phyloP scores from a whole-genome alignment of 2,888 invertebrate genomes.

The Tridacna gigas region DNA sequence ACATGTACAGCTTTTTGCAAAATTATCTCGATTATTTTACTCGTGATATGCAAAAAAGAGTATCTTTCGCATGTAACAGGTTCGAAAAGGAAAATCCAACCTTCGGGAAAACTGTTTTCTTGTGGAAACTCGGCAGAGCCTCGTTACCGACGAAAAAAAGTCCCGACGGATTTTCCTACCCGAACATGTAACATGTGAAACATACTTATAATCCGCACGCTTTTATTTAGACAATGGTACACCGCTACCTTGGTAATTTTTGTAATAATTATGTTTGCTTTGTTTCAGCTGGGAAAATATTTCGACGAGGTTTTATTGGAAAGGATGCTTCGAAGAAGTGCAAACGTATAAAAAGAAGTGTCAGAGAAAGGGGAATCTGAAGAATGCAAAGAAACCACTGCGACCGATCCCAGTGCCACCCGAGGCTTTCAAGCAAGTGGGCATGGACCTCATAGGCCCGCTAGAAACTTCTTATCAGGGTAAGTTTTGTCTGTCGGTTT shows the following conservation, averaged over 20 bases:
- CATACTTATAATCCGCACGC: slow-evolving; percentile 27
- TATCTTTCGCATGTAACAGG: too few relatives aligned
- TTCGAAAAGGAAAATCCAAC: slow-evolving; percentile 15
- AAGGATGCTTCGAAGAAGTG: slow-evolving; percentile 30
- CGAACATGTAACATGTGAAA: slow-evolving; percentile 30
- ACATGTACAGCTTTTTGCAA: slow-evolving; percentile 6
- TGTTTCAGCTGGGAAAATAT: slow-evolving; percentile 31
- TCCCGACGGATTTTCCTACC: slow-evolving; percentile 22
- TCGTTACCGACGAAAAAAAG: slow-evolving; percentile 4
- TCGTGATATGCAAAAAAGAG: slow-evolving; percentile 13
- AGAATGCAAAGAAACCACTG: slow-evolving; percentile 41
- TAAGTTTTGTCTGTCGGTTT: slow-evolving; percentile 16
- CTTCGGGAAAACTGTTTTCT: too few relatives aligned
- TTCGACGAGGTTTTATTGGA: slow-evolving; percentile 33
- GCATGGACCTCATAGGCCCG: slow-evolving; percentile 40
- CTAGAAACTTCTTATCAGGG: slow-evolving; percentile 31
- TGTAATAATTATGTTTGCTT: slow-evolving; percentile 14
- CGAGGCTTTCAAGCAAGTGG: slow-evolving; percentile 36
- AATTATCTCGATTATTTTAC: slow-evolving; percentile 11
- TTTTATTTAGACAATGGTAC: slow-evolving; percentile 17
- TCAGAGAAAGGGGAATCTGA: slow-evolving; percentile 36
- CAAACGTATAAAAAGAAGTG: slow-evolving; percentile 23
- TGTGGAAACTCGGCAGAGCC: too few relatives aligned
- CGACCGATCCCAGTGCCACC: slow-evolving; percentile 34
- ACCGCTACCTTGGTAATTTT: slow-evolving; percentile 11